Evolutionary conservation across 2,888 invertebrate species (phyloP).

Genomic region (Pollenia griseotomentosa): DNA sequence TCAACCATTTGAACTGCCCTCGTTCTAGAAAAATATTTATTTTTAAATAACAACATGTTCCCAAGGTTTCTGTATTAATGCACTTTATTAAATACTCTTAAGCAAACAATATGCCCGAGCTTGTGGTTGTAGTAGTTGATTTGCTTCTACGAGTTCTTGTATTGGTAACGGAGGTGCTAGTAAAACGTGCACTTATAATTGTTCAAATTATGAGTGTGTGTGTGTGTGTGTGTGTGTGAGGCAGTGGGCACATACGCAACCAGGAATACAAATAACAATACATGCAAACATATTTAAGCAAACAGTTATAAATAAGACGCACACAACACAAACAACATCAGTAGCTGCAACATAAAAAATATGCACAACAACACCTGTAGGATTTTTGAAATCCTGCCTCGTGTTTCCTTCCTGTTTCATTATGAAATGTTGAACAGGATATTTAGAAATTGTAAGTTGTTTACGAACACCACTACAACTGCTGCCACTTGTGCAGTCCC

Average conservation of each 20-base stretch:
- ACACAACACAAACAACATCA: neutral
- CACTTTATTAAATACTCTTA: neutral
- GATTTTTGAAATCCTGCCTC: slow-evolving; percentile 42
- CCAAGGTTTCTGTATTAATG: neutral
- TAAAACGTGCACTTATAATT: neutral
- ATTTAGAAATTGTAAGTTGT: slow-evolving; percentile 34
- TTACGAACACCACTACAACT: too few relatives aligned
- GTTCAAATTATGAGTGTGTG: neutral
- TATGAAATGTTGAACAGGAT: slow-evolving; percentile 49
- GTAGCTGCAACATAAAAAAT: neutral
- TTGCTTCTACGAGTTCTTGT: neutral
- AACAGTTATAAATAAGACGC: neutral
- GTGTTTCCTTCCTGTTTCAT: slow-evolving; percentile 44
- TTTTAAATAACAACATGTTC: neutral
- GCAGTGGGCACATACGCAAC: neutral
- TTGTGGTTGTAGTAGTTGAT: neutral
- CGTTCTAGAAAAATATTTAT: neutral
- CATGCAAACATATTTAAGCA: neutral
- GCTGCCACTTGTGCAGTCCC: too few relatives aligned
- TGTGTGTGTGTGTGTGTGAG: neutral
- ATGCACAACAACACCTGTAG: slow-evolving; percentile 39
- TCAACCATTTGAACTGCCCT: too few relatives aligned
- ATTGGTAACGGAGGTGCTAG: neutral
- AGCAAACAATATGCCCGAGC: neutral
- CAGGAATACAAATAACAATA: neutral